A percentile compares a stretch with the other conserved stretches of the same genome.
phyloP scores from a whole-genome alignment of 2,888 invertebrate genomes.

The Xestoiulus laeticollis region DNA sequence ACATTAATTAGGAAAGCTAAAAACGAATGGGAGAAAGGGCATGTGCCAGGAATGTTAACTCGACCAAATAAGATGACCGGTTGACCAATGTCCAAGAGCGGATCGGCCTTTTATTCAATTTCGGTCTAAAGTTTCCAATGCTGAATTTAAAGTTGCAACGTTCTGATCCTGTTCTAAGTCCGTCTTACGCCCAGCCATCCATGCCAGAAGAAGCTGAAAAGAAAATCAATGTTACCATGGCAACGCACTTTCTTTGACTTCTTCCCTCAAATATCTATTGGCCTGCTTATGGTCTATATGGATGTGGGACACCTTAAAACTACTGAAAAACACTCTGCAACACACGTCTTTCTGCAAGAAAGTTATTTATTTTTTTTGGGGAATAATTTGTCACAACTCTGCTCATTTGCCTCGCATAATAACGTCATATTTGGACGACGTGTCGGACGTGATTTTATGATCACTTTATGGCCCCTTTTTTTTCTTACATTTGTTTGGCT shows the following conservation, averaged over 20 bases:
- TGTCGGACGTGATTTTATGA: not conserved
- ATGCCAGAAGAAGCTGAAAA: not conserved
- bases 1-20: not conserved
- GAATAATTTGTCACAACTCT: not conserved
- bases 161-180: not conserved
- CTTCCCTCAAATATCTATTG: conserved; percentile 4
- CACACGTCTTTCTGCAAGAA: not conserved
- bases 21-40: not conserved
- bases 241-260: conserved; percentile 27
- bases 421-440: conserved; percentile 18
- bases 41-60: not conserved
- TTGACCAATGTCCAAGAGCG: not conserved
- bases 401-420: conserved; percentile 12
- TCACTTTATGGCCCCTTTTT: not conserved
- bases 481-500: not conserved
- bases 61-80: not conserved
- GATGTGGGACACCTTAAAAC: conserved; percentile 32
- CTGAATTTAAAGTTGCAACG: conserved; percentile 27
- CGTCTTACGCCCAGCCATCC: conserved; percentile 22
- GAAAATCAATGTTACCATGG: conserved; percentile 12
- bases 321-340: not conserved
- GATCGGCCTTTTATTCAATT: conserved; percentile 12
- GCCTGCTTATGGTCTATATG: not conserved
- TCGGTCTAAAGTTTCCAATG: not conserved
- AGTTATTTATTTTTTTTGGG: not conserved